Percentiles rank a stretch among this genome's conserved stretches.
Conservation (phyloP, 2,797 vertebrate species). For the Tauraco hartlaubi region DNA sequence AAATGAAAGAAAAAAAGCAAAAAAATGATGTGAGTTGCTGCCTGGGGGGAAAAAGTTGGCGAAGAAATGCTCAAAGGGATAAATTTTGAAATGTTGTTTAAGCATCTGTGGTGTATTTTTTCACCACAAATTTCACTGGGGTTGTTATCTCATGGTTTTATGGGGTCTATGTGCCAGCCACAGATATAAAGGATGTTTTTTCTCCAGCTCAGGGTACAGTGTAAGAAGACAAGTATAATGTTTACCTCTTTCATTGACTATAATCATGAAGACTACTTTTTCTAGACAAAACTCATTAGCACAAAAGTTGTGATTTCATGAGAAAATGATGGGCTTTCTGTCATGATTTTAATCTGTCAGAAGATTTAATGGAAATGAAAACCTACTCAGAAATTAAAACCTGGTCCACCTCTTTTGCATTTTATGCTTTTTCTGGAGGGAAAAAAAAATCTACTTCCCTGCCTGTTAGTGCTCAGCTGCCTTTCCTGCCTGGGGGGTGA, state of each 20-base stretch:
- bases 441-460: neutral
- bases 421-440: neutral
- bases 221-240: neutral
- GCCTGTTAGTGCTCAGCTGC: neutral
- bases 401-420: neutral
- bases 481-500: neutral
- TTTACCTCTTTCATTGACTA: neutral
- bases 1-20: neutral
- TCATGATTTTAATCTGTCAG: neutral
- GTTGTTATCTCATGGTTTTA: constrained; percentile 55
- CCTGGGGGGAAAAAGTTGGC: neutral
- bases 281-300: neutral
- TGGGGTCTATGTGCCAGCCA: neutral
- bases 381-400: neutral
- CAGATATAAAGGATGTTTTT: neutral
- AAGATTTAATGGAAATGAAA: neutral
- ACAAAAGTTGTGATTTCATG: neutral
- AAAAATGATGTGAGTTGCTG: neutral
- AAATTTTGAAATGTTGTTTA: neutral
- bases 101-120: neutral
- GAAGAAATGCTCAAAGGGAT: neutral
- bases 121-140: neutral
- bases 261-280: neutral
- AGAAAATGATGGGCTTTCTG: neutral
- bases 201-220: neutral